These are phyloP conservation scores for Agrochola circellaris DNA, from an alignment of 2,888 invertebrate genomes.

Conservation along the genomic window DNA sequence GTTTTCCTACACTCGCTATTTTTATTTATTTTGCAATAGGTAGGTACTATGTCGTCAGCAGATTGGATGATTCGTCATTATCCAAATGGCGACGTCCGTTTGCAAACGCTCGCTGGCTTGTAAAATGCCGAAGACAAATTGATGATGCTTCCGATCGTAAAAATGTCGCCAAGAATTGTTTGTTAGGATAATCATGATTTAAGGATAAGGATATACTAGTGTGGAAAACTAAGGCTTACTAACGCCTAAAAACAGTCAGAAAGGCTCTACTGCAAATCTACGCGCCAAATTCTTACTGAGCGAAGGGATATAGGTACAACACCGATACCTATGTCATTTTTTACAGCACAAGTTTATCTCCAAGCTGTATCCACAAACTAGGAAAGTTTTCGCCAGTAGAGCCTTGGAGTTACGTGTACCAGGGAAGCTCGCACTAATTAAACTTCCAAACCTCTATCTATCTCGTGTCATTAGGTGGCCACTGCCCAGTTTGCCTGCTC, in stretches of 20 bases:
- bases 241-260: neutral
- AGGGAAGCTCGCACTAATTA: constrained; percentile 37
- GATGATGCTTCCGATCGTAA: too few relatives aligned
- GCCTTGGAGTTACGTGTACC: constrained; percentile 1
- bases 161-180: neutral
- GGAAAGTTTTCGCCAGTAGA: constrained; percentile 21
- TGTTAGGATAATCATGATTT: neutral
- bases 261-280: neutral
- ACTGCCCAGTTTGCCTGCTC: constrained; percentile 35
- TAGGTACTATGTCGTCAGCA: too few relatives aligned
- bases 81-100: neutral
- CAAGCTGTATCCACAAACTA: constrained; percentile 10
- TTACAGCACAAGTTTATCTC: constrained; percentile 1
- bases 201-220: neutral
- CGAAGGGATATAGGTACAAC: neutral
- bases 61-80: neutral
- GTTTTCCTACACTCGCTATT: neutral
- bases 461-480: constrained; percentile 8
- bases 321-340: neutral
- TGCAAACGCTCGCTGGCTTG: neutral
- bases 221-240: neutral
- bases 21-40: neutral
- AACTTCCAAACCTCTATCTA: constrained; percentile 34
- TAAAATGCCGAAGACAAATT: neutral
- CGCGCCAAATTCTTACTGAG: neutral